These are phyloP conservation scores for Suncus etruscus DNA, from an alignment of 2,113 vertebrate species.

Conservation along the genomic window DNA sequence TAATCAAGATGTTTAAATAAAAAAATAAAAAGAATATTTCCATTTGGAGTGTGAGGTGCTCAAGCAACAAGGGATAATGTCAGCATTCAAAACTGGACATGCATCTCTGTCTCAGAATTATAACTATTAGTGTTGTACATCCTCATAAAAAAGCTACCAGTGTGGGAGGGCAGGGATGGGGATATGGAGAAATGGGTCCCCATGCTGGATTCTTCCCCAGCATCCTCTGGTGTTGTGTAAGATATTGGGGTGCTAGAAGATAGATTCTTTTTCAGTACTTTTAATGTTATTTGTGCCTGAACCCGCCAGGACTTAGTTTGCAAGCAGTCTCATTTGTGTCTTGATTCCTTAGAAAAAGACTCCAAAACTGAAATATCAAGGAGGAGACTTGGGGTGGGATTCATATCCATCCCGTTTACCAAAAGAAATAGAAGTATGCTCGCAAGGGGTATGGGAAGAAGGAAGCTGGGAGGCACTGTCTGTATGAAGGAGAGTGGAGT, in stretches of 20 bases:
- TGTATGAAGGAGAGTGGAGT: neutral
- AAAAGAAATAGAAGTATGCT: slow-evolving; percentile 15
- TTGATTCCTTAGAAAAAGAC: neutral
- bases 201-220: neutral
- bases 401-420: neutral
- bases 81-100: neutral
- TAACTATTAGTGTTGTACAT: neutral
- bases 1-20: too few species aligned
- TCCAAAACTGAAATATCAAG: slow-evolving; percentile 3
- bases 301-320: too few species aligned
- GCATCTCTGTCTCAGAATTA: neutral
- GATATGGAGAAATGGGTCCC: fast-evolving
- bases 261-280: too few species aligned
- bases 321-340: too few species aligned
- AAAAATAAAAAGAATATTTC: neutral
- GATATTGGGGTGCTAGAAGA: neutral
- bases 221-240: slow-evolving; percentile 1
- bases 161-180: neutral
- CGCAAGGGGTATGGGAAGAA: neutral
- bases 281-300: neutral
- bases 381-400: neutral
- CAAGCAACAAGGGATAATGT: neutral
- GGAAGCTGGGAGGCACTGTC: neutral
- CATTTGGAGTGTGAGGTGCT: too few species aligned
- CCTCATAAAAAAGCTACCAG: neutral